phyloP scores from a whole-genome alignment of 1,140 invertebrate species.

The Micrasema longulum region DNA sequence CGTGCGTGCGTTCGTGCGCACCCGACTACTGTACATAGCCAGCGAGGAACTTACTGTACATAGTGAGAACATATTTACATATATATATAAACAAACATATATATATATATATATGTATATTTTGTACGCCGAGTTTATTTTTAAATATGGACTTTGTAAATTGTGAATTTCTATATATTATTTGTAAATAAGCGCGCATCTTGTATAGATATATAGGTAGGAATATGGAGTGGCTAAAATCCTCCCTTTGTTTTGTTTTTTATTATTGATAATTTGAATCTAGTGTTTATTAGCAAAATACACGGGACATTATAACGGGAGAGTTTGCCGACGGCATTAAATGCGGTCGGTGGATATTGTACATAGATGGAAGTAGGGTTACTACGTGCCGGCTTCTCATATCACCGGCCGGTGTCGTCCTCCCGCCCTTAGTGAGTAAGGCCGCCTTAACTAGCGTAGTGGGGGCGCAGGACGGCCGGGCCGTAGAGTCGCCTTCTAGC shows the following conservation, averaged over 20 bases:
- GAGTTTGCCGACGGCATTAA: constrained; percentile 5
- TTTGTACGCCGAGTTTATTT: constrained; percentile 24
- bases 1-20: constrained; percentile 27
- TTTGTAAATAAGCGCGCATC: too few relatives aligned
- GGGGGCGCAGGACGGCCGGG: too few relatives aligned
- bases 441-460: too few relatives aligned
- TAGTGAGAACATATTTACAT: too few relatives aligned
- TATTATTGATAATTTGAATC: constrained; percentile 13
- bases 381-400: too few relatives aligned
- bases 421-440: too few relatives aligned
- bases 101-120: constrained; percentile 22
- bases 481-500: too few relatives aligned
- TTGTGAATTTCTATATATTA: constrained; percentile 33
- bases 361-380: constrained; percentile 9
- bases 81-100: constrained; percentile 4
- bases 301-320: constrained; percentile 7
- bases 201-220: too few relatives aligned
- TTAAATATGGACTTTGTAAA: constrained; percentile 33
- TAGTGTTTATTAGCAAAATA: constrained; percentile 8
- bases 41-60: too few relatives aligned
- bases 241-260: constrained; percentile 15
- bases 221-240: neutral
- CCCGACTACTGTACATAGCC: too few relatives aligned
- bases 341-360: constrained; percentile 16
- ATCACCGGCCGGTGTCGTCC: too few relatives aligned